A percentile compares a stretch with the other conserved stretches of the same genome.
Conservation (phyloP, 2,113 vertebrate genomes). For the Paracanthobrama guichenoti region DNA sequence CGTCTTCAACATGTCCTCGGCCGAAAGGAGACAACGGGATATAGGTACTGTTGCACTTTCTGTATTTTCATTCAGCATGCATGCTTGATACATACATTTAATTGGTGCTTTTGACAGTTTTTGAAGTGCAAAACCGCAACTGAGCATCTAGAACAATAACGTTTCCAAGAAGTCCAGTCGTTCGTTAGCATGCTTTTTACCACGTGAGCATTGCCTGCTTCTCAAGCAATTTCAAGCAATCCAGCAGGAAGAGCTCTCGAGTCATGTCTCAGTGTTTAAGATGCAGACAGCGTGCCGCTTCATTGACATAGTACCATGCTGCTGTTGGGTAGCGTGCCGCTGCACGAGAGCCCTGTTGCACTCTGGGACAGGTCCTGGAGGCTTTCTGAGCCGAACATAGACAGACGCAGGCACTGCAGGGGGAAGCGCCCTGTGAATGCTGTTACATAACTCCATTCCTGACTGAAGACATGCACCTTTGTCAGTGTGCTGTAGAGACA, state of each 20-base stretch:
- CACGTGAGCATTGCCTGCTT: neutral
- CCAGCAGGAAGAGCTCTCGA: slow-evolving; percentile 4
- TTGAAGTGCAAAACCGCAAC: neutral
- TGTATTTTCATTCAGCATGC: neutral
- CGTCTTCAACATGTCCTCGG: slow-evolving; percentile 90
- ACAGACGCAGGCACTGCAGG: slow-evolving; percentile 46
- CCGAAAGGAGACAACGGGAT: slow-evolving; percentile 86
- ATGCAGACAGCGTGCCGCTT: slow-evolving; percentile 27
- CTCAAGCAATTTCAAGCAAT: neutral
- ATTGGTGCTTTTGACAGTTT: neutral
- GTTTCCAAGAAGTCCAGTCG: neutral
- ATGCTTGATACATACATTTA: neutral
- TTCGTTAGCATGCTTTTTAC: neutral
- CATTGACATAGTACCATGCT: slow-evolving; percentile 3
- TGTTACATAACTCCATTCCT: slow-evolving; percentile 49
- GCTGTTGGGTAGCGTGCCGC: neutral
- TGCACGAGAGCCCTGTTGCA: slow-evolving; percentile 20
- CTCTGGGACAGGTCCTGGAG: slow-evolving; percentile 44
- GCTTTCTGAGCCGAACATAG: slow-evolving; percentile 4
- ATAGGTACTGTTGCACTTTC: slow-evolving; percentile 76
- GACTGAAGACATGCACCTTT: neutral
- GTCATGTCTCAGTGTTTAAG: slow-evolving; percentile 10
- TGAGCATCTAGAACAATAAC: neutral
- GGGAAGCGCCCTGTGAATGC: slow-evolving; percentile 51
- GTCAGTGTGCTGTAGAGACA: slow-evolving; percentile 40